Conservation (phyloP, 1,140 invertebrate species). For the Drosophila arawakana region DNA sequence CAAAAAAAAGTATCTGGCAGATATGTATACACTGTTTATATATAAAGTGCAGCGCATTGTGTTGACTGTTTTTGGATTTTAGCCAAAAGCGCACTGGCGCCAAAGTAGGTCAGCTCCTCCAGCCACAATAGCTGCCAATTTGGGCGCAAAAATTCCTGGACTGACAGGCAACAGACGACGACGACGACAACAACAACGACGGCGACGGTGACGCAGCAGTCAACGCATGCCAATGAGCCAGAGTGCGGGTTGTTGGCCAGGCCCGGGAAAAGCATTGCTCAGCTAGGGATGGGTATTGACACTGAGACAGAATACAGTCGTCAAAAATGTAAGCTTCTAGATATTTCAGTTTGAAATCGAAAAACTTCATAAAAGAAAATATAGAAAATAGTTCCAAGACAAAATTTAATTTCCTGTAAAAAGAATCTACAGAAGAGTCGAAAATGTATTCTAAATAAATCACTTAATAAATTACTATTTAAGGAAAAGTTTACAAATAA, state of each 20-base stretch:
- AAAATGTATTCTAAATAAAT: too few species aligned
- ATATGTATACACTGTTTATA: conserved; percentile 23
- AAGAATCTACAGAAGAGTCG: too few species aligned
- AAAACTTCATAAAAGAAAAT: too few species aligned
- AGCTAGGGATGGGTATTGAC: too few species aligned
- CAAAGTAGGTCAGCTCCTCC: conserved; percentile 69
- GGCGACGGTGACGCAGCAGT: conserved; percentile 37
- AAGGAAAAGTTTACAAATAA: too few species aligned
- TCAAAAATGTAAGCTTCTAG: too few species aligned
- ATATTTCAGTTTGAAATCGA: too few species aligned
- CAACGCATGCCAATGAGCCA: conserved; percentile 75
- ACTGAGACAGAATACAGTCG: too few species aligned
- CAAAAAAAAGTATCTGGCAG: conserved; percentile 27
- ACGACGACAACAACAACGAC: conserved; percentile 32
- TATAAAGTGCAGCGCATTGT: conserved; percentile 18
- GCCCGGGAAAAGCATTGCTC: neutral
- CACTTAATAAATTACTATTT: too few species aligned
- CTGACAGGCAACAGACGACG: conserved; percentile 69
- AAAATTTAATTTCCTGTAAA: too few species aligned
- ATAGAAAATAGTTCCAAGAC: too few species aligned
- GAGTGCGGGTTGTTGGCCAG: conserved; percentile 1
- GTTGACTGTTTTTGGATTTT: conserved; percentile 72
- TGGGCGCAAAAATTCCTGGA: conserved; percentile 75
- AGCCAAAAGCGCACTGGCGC: conserved; percentile 73
- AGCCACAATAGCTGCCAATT: conserved; percentile 77